A percentile compares a stretch with the other conserved stretches of the same genome.
These are phyloP conservation scores for Chromis chromis DNA, from an alignment of 2,797 vertebrate species.

Conservation along the genomic window DNA sequence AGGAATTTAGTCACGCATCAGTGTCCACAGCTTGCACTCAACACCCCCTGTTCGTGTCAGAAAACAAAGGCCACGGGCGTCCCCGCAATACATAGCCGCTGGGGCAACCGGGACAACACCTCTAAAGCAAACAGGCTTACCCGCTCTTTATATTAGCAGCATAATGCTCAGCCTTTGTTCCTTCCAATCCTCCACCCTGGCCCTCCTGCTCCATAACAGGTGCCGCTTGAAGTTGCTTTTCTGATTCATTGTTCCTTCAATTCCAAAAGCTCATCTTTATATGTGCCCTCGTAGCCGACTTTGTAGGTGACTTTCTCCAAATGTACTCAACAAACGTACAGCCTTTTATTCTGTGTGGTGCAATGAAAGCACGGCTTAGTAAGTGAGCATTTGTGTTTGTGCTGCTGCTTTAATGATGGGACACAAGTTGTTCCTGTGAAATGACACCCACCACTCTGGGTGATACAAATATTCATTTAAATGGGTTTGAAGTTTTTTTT, in stretches of 20 bases:
- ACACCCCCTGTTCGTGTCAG: constrained; percentile 83
- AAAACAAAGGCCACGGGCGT: constrained; percentile 84
- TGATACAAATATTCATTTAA: neutral
- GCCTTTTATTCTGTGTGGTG: constrained; percentile 63
- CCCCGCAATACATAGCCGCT: constrained; percentile 83
- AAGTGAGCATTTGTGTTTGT: constrained; percentile 40
- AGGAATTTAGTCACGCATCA: constrained; percentile 80
- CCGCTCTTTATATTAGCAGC: constrained; percentile 78
- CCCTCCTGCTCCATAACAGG: constrained; percentile 78
- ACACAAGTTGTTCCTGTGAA: constrained; percentile 55
- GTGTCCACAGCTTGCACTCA: constrained; percentile 63
- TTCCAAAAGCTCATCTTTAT: constrained; percentile 69
- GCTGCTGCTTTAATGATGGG: constrained; percentile 45
- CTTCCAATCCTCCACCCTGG: constrained; percentile 69
- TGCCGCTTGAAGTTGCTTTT: constrained; percentile 80
- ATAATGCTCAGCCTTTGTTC: constrained; percentile 81
- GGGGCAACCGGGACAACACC: constrained; percentile 86
- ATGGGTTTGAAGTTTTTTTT: neutral
- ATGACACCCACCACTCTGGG: constrained; percentile 34
- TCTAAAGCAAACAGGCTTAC: constrained; percentile 85
- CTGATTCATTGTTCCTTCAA: constrained; percentile 78
- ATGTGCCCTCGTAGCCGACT: constrained; percentile 70
- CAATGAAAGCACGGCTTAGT: constrained; percentile 63
- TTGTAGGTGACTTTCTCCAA: constrained; percentile 72
- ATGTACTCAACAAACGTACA: constrained; percentile 69